These are phyloP conservation scores for Theonella swinhoei DNA, from an alignment of 37 sponge, comb jelly and placozoan species.

Conservation along the genomic window DNA sequence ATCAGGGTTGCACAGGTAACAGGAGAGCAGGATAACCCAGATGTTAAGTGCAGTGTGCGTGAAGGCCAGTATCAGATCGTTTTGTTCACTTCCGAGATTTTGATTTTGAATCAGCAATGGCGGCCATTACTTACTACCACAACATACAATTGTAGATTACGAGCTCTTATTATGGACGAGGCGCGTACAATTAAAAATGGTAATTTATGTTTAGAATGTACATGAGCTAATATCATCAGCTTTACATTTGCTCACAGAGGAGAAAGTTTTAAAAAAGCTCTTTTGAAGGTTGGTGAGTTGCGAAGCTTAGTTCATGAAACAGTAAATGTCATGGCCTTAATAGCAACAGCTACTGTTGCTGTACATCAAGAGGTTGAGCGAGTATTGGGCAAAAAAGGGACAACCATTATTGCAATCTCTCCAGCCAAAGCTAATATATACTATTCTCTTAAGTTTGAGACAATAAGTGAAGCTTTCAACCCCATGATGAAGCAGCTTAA, in stretches of 20 bases:
- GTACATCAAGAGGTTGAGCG: background rate
- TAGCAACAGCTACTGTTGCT: constrained; percentile 19
- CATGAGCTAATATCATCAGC: background rate
- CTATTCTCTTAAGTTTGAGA: background rate
- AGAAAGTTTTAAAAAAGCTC: constrained; percentile 10
- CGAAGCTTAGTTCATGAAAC: constrained; percentile 21
- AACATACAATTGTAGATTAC: background rate
- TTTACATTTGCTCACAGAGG: background rate
- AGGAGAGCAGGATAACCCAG: too few relatives aligned
- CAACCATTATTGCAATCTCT: constrained; percentile 14
- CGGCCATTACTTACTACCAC: background rate
- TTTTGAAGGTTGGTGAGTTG: constrained; percentile 13
- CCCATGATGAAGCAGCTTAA: background rate
- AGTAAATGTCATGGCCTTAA: constrained; percentile 22
- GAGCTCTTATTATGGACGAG: constrained; percentile 21
- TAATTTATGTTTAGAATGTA: background rate
- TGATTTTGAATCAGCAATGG: background rate
- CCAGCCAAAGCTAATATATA: constrained; percentile 18
- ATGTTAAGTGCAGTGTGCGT: too few relatives aligned
- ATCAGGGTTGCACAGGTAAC: too few relatives aligned
- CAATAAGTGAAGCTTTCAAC: constrained; percentile 14
- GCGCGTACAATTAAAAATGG: constrained; percentile 27
- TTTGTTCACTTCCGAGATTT: constrained; percentile 21
- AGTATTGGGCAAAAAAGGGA: constrained; percentile 8
- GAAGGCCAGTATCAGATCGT: constrained; percentile 17